These are phyloP conservation scores for Oryzias dopingdopingensis DNA, from an alignment of 2,797 vertebrate species.

Conservation along the genomic window DNA sequence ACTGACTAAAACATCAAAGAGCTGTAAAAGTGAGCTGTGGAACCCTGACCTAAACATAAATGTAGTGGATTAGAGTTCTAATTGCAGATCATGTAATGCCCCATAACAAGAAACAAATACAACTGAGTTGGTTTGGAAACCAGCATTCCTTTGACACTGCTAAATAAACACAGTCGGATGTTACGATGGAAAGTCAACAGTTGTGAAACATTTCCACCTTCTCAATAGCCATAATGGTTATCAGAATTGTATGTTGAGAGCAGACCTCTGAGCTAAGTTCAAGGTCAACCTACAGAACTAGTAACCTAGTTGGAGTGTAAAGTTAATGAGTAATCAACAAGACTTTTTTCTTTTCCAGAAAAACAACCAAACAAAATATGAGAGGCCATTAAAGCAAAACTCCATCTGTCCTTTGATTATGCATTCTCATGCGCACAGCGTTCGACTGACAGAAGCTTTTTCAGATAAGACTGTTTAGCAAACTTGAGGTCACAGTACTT, in stretches of 20 bases:
- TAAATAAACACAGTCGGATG: not conserved
- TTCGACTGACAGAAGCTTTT: constrained; percentile 1
- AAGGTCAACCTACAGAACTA: constrained; percentile 14
- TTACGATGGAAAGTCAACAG: constrained; percentile 4
- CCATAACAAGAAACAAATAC: not conserved
- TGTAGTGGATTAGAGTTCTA: too few species aligned
- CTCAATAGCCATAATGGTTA: constrained; percentile 9
- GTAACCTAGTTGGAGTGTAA: not conserved
- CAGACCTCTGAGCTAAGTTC: constrained; percentile 14
- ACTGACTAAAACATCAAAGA: too few species aligned
- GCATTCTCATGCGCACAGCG: not conserved
- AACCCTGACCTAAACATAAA: too few species aligned
- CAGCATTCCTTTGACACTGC: not conserved
- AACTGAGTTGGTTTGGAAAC: not conserved
- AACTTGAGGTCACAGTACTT: constrained; percentile 1
- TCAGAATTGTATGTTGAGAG: constrained; percentile 3
- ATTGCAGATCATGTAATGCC: too few species aligned
- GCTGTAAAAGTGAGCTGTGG: too few species aligned
- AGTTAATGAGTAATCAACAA: constrained; percentile 38
- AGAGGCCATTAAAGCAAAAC: not conserved
- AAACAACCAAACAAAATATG: not conserved
- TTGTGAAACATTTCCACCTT: not conserved
- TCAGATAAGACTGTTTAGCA: constrained; percentile 6
- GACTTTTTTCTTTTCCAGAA: constrained; percentile 12
- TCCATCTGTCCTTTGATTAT: not conserved